Conservation (phyloP, 2,888 invertebrate species). For the Nephrotoma guestfalica region DNA sequence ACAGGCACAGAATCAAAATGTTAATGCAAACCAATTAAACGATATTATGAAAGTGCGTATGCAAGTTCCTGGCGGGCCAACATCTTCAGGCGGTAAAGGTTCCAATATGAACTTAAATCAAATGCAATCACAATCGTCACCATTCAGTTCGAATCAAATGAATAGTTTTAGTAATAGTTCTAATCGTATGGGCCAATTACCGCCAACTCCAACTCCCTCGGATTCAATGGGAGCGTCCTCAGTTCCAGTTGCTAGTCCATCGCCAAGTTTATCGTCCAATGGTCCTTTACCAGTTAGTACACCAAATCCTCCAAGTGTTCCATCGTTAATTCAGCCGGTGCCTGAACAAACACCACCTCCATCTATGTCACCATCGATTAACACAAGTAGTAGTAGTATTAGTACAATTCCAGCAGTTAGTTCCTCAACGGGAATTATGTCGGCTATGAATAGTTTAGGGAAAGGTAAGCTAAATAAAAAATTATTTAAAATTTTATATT, state of each 20-base stretch:
- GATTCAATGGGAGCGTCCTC: slow-evolving; percentile 27
- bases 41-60: slow-evolving; percentile 45
- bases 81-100: not conserved
- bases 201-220: slow-evolving; percentile 36
- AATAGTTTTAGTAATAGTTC: slow-evolving; percentile 17
- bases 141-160: slow-evolving; percentile 36
- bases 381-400: slow-evolving; percentile 18
- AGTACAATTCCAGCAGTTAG: slow-evolving; percentile 17
- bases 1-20: slow-evolving; percentile 23
- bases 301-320: slow-evolving; percentile 44
- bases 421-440: slow-evolving; percentile 12
- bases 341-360: slow-evolving; percentile 41
- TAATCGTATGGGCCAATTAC: slow-evolving; percentile 23
- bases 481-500: not conserved
- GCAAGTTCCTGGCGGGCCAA: slow-evolving; percentile 17
- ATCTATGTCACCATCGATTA: slow-evolving; percentile 24
- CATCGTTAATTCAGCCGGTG: slow-evolving; percentile 38
- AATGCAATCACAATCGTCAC: slow-evolving; percentile 33
- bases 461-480: slow-evolving; percentile 14
- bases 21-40: slow-evolving; percentile 34
- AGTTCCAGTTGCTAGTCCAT: slow-evolving; percentile 36
- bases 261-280: slow-evolving; percentile 31
- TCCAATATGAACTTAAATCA: not conserved
- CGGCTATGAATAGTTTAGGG: slow-evolving; percentile 15
- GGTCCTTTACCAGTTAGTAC: slow-evolving; percentile 38